Base-by-base conservation (phyloP, 2,797 vertebrate species). In the Sphenopsis melanotis region DNA sequence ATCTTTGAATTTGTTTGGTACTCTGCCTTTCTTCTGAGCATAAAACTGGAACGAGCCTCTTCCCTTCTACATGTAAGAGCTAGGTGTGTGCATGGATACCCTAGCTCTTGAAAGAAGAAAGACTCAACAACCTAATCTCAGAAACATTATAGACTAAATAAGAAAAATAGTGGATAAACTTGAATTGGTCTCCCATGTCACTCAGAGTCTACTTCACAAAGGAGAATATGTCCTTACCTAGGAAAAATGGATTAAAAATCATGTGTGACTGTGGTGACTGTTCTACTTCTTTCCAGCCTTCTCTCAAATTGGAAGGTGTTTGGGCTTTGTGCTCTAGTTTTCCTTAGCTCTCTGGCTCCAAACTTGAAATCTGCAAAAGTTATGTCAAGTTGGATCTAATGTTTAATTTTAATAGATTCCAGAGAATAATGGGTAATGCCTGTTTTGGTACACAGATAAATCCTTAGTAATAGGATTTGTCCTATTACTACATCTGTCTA, bases 391-490 rank as follows among this genome's bases (percentile, higher is more conserved):
- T 92, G 55, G 39, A 57, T 61, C 46, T 80, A 90, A 61, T 71
- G 36, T 12, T 85, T 85, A 42, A 71, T 90, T 93, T 84, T 74
- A 88, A 46, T 76, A 75, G 26, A 79, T 84, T 77, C 22, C 36
- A 83, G 75, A 83, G 78, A 89, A 87, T 84, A 50, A 50, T 12
- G 49, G 59, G 30, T 75, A 66, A 89, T 90, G 57, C 34, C 66
- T 90, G 30, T 80, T 93, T 90, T 80, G 24, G 53, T 71, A 83
- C 53, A 32, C 44, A 81, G 57, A 76, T 78, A 80, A 96, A 94
- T 79, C 55, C 56, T 74, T 55, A 55, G 27, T 90, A 90, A 87
- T 42, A 83, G 41, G 41, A 82, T 84, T 66, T 87, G 64, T 81
- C 49, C n/a, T 90, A 60, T 87, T 92, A 59, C 59, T 95, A 57